Evolutionary conservation across 2,888 invertebrate species (phyloP).

Genomic region (Leistus spinibarbis): DNA sequence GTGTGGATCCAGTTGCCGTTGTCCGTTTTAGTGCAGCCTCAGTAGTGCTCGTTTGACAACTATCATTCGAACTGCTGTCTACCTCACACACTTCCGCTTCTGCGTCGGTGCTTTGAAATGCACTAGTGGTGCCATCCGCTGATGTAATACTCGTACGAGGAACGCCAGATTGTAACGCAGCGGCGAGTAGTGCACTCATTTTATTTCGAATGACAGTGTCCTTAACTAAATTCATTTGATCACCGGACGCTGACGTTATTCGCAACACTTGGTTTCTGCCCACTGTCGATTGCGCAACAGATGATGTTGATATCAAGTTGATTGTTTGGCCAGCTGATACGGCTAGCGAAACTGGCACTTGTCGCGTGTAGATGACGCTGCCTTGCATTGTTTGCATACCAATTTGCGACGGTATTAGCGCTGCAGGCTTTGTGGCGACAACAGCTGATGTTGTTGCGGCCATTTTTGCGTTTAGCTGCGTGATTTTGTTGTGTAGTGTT

Average conservation of each 20-base stretch:
- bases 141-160: conserved; percentile 18
- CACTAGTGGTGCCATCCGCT: conserved; percentile 7
- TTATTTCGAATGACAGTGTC: conserved; percentile 58
- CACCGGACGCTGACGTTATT: conserved; percentile 55
- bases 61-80: conserved; percentile 34
- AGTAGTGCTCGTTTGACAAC: conserved; percentile 6
- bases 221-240: conserved; percentile 56
- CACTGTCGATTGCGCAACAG: conserved; percentile 15
- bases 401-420: conserved; percentile 54
- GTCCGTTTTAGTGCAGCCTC: not conserved
- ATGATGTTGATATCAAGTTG: conserved; percentile 61
- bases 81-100: conserved; percentile 39
- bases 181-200: conserved; percentile 58
- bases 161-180: conserved; percentile 53
- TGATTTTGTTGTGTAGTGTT: too few species aligned
- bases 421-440: conserved; percentile 56
- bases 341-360: conserved; percentile 67
- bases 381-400: conserved; percentile 69
- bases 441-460: conserved; percentile 43
- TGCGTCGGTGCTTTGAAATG: conserved; percentile 36
- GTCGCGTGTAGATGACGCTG: conserved; percentile 74
- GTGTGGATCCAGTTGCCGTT: conserved; percentile 52
- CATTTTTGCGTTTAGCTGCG: conserved; percentile 9
- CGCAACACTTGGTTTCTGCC: conserved; percentile 56
- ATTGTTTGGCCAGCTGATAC: conserved; percentile 64